Evolutionary conservation across 2,888 invertebrate species (phyloP), one percentile per base, ranked within the genome.

Genomic region (Drosophila pseudotalamancana): DNA sequence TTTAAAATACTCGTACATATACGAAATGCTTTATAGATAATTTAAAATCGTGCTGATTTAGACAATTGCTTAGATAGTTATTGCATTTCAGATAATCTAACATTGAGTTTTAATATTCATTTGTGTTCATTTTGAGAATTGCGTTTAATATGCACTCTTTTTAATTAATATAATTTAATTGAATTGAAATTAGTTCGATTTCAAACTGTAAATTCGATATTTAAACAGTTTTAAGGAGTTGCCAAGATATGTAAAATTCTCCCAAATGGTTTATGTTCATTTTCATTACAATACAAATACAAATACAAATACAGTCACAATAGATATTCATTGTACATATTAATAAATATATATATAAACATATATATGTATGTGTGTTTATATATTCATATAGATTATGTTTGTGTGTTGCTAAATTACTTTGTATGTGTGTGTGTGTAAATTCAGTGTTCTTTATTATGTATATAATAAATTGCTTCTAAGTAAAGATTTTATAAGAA

Each of bases 181-280:
- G 19, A 34, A 37, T 50, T 54, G 50, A 27, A 29, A 31, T 49
- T 45, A 27, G n/a, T 55, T 55, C 37, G 34, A 32, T 37, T 49
- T 49, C 25, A 35, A 62, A 71, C 49, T 63, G 63, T 72, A 69
- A 72, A 74, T 72, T 74, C 72, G 75, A 54, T 49, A 27, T 39
- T 34, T 4, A 56, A 65, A 46, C 18, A 51, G 34, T 45, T 67
- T 40, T 2, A 5, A 61, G 29, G 19, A 55, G 39, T 39, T 48
- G 45, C 51, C 64, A 59, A 51, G 64, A 59, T 60, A 70, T 75
- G 64, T 75, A 60, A 71, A 70, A 55, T 64, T 51, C 54, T 55
- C 25, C 40, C 37, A 59, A 70, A 45, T 35, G 16, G 19, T n/a
- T 6, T 21, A 0, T 4, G 6, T 12, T 39, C 21, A 11, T 57